Percentiles rank a stretch among this genome's conserved stretches.
Evolutionary conservation across 2,888 invertebrate genomes (phyloP).

Genomic region (Eudasyphora cyanicolor): DNA sequence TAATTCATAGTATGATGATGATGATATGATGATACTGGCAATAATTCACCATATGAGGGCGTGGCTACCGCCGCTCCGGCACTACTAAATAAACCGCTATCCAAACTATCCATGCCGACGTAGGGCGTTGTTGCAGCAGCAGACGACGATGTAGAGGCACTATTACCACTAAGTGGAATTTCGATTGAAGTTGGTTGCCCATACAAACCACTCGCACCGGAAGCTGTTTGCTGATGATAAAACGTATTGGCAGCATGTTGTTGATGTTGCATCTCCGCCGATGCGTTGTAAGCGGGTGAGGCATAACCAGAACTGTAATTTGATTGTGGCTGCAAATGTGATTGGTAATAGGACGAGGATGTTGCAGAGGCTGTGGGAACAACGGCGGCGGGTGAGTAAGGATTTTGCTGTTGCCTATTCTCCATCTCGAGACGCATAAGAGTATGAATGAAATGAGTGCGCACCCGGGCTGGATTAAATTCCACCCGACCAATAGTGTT

Average conservation of each 20-base stretch:
- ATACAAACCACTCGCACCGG: slow-evolving; percentile 46
- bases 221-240: slow-evolving; percentile 67
- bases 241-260: slow-evolving; percentile 56
- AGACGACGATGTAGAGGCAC: slow-evolving; percentile 28
- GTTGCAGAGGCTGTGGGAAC: slow-evolving; percentile 52
- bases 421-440: slow-evolving; percentile 95
- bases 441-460: slow-evolving; percentile 98
- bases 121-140: slow-evolving; percentile 47
- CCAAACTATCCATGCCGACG: slow-evolving; percentile 72
- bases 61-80: slow-evolving; percentile 69
- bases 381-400: slow-evolving; percentile 60
- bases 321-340: slow-evolving; percentile 74
- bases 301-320: slow-evolving; percentile 77
- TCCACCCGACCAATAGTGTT: slow-evolving; percentile 96
- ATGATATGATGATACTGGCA: slow-evolving; percentile 65
- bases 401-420: slow-evolving; percentile 82
- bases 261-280: slow-evolving; percentile 69
- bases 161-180: slow-evolving; percentile 47
- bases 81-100: slow-evolving; percentile 70
- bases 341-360: slow-evolving; percentile 69
- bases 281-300: slow-evolving; percentile 73
- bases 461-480: slow-evolving; percentile 96
- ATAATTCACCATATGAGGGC: slow-evolving; percentile 75
- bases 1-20: slow-evolving; percentile 70
- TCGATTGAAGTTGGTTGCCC: slow-evolving; percentile 58